Conservation (phyloP, 2,888 invertebrate genomes). For the Hyposoter dolosus region DNA sequence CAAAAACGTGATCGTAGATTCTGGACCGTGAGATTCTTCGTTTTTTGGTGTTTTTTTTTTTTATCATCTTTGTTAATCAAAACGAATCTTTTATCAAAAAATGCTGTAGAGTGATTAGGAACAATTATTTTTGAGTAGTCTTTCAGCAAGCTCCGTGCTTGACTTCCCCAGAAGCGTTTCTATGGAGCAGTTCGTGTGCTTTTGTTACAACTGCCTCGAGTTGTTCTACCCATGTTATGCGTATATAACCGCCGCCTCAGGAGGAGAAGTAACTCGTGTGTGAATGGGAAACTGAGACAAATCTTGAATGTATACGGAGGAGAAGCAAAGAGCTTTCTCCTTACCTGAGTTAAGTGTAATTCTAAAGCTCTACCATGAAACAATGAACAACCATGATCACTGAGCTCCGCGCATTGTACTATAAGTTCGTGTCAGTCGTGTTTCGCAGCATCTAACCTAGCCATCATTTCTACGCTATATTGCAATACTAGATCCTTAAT, state of each 20-base stretch:
- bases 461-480: conserved; percentile 5
- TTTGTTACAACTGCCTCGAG: conserved; percentile 5
- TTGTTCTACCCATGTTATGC: background rate
- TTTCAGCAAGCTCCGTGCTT: background rate
- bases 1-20: background rate
- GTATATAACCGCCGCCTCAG: background rate
- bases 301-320: conserved; percentile 24
- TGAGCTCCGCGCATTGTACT: conserved; percentile 6
- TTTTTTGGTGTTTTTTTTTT: background rate
- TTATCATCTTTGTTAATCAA: background rate
- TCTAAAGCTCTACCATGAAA: conserved; percentile 48
- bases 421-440: conserved; percentile 27
- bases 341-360: conserved; percentile 39
- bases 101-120: background rate
- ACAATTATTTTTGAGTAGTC: background rate
- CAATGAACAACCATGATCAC: conserved; percentile 46
- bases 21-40: background rate
- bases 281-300: conserved; percentile 27
- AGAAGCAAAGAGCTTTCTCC: conserved; percentile 22
- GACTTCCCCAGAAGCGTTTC: background rate
- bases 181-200: background rate
- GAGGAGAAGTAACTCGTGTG: background rate
- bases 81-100: background rate
- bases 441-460: conserved; percentile 15
- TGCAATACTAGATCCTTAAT: background rate